Base-by-base conservation (phyloP, 1,140 invertebrate genomes). In the Heliconius nattereri region DNA sequence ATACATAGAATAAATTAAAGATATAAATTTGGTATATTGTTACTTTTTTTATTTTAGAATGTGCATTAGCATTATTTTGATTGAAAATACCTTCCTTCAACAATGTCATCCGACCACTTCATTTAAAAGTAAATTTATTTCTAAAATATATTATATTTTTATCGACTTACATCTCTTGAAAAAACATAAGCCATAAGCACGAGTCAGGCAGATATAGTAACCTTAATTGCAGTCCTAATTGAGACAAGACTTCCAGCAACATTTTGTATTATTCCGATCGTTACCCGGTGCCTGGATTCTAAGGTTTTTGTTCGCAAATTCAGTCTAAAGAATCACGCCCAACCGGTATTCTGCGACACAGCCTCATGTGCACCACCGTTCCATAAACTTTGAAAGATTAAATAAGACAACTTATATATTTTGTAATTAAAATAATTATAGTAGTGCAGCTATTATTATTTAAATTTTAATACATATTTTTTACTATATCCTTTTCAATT, bases 251-350 rank as follows among this genome's bases (percentile, higher is more conserved):
- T 80, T 79, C 40, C 29, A 78, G 76, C 72, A 78, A 78, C 73
- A 37, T 84, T 80, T 84, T 78, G 78, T 80, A 78, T 83, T 83
- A 80, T 79, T 75, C 75, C 23, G 77, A 74, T 75, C 78, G 57
- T 72, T 76, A 73, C 78, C 75, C 66, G 73, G 73, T 75, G 45
- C 75, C 45, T 57, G 35, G 66, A 76, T 83, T 78, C 79, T 81
- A 73, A 79, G 13, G 49, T 78, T 86, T 85, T 83, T 85, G 80
- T 79, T 74, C 80, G 76, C 57, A 78, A 83, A 84, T 83, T 84
- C 80, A 84, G 76, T 71, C 78, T 78, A 40, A 66, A 54, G 78
- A 83, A 71, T 81, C 82, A 83, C 80, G 82, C 78, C 76, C 66
- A 77, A 52, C 74, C 81, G 81, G 78, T 71, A 54, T 37, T 29